A percentile compares a stretch with the other conserved stretches of the same genome.
phyloP scores from a whole-genome alignment of 2,888 invertebrate species.

The Acrobasis repandana region DNA sequence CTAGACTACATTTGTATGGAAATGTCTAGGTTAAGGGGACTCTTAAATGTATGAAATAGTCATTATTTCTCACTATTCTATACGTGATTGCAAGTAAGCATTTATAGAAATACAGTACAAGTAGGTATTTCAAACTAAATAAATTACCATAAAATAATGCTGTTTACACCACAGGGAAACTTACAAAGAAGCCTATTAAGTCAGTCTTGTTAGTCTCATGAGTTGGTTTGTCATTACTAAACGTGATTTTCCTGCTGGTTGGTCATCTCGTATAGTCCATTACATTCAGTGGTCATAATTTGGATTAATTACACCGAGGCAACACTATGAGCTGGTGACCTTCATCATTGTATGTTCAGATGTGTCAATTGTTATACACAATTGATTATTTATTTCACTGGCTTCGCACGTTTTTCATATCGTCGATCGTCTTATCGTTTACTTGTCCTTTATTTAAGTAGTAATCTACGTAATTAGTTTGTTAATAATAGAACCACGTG shows the following conservation, averaged over 20 bases:
- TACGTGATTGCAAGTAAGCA: too few relatives aligned
- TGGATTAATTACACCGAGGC: conserved; percentile 39
- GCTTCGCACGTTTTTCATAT: background rate
- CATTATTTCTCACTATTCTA: too few relatives aligned
- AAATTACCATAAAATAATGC: too few relatives aligned
- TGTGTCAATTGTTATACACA: conserved; percentile 37
- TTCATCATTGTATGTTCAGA: conserved; percentile 42
- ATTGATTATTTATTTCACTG: conserved; percentile 21
- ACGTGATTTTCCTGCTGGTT: conserved; percentile 25
- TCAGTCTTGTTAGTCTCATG: background rate
- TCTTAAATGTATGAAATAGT: too few relatives aligned
- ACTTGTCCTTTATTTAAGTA: background rate
- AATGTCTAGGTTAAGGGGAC: too few relatives aligned
- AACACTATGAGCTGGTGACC: conserved; percentile 35
- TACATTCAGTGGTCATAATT: conserved; percentile 36
- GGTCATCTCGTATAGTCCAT: conserved; percentile 29
- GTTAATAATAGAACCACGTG: too few relatives aligned
- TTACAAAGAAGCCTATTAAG: background rate
- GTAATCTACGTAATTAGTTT: too few relatives aligned
- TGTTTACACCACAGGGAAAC: background rate
- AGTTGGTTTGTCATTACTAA: conserved; percentile 7
- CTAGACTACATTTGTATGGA: too few relatives aligned
- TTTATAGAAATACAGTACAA: too few relatives aligned
- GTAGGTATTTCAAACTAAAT: too few relatives aligned
- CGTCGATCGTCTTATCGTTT: background rate